Conservation (phyloP, 2,888 invertebrate species). For the Drosophila anomelani region DNA sequence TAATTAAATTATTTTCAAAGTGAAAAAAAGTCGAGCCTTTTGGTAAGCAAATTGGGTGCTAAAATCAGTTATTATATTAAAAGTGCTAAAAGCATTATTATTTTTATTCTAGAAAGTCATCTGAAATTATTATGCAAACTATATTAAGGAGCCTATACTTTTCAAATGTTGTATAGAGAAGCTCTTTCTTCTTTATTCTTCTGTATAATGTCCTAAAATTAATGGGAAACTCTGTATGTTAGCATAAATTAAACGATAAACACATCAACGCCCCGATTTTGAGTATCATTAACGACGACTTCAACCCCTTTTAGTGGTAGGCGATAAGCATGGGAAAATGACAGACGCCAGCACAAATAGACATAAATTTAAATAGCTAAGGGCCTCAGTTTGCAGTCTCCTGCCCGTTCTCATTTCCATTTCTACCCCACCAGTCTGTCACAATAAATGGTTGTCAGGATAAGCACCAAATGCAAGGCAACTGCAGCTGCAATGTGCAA, state of each 20-base stretch:
- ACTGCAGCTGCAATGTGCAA: constrained; percentile 33
- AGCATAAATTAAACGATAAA: constrained; percentile 60
- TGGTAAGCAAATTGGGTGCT: not conserved
- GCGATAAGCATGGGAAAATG: constrained; percentile 57
- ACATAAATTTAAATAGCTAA: constrained; percentile 67
- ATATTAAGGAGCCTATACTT: not conserved
- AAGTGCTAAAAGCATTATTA: no score
- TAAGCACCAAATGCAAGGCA: constrained; percentile 45
- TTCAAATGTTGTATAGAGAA: not conserved
- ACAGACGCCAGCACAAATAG: constrained; percentile 41
- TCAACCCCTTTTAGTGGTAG: constrained; percentile 28
- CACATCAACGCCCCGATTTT: constrained; percentile 52
- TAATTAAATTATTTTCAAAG: constrained; percentile 10
- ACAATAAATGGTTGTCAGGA: constrained; percentile 71
- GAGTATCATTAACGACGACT: constrained; percentile 22
- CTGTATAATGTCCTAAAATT: constrained; percentile 49
- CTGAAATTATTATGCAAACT: no score
- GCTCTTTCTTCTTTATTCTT: not conserved
- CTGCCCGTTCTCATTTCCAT: constrained; percentile 14
- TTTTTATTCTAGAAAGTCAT: no score
- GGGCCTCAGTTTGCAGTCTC: constrained; percentile 23
- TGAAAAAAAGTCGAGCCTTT: not conserved
- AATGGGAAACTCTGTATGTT: constrained; percentile 53
- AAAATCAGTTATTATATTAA: not conserved
- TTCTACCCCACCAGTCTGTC: constrained; percentile 50